A percentile compares a stretch with the other conserved stretches of the same genome.
Conservation (phyloP, 2,113 vertebrate species). For the Myxocyprinus asiaticus region DNA sequence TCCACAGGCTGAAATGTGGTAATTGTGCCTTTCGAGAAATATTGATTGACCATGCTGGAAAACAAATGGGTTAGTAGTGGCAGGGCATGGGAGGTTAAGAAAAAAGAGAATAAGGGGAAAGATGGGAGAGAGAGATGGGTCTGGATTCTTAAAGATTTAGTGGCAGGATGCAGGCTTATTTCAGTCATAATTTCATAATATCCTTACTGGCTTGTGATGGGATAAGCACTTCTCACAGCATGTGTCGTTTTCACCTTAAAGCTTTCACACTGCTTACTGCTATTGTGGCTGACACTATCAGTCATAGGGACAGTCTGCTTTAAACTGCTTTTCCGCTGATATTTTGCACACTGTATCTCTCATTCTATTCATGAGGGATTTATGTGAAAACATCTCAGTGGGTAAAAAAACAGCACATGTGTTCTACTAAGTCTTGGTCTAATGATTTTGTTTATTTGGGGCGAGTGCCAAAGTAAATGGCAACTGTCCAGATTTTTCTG, state of each 20-base stretch:
- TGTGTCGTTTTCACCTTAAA: conserved; percentile 75
- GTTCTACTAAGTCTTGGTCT: conserved; percentile 26
- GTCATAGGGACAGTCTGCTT: conserved; percentile 69
- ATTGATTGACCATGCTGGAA: conserved; percentile 37
- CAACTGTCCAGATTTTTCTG: conserved; percentile 19
- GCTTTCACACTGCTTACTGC: conserved; percentile 74
- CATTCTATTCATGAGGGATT: conserved; percentile 45
- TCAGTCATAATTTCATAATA: conserved; percentile 80
- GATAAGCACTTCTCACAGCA: conserved; percentile 75
- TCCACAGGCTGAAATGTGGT: conserved; percentile 37
- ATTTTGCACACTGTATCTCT: conserved; percentile 54
- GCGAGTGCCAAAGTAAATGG: conserved; percentile 19
- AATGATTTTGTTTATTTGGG: conserved; percentile 29
- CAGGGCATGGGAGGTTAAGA: not conserved
- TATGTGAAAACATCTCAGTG: conserved; percentile 47
- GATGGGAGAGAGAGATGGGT: conserved; percentile 14
- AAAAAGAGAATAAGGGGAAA: conserved; percentile 15
- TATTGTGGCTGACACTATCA: conserved; percentile 74
- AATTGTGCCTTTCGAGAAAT: conserved; percentile 20
- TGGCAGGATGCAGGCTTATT: conserved; percentile 69
- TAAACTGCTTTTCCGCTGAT: conserved; percentile 66
- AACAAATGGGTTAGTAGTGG: conserved; percentile 29
- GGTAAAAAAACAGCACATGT: conserved; percentile 21
- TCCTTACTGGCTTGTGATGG: conserved; percentile 74
- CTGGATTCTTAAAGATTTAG: conserved; percentile 57